Conservation (phyloP, 2,797 vertebrate species). For the Euphonia xanthogaster region DNA sequence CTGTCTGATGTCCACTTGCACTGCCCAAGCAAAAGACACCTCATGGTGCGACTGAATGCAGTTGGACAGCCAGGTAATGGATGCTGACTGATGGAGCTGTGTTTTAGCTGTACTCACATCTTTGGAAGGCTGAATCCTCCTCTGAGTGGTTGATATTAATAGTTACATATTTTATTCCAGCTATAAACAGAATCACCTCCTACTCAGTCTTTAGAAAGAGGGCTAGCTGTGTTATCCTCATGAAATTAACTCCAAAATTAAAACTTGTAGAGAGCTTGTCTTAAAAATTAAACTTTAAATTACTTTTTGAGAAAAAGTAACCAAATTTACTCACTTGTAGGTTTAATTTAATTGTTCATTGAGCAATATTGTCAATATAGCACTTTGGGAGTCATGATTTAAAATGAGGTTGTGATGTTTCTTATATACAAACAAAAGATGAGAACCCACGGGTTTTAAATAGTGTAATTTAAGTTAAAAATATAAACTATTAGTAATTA, state of each 20-base stretch:
- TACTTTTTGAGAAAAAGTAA: not conserved
- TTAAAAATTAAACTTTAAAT: not conserved
- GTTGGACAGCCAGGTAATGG: constrained; percentile 88
- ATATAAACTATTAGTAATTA: not conserved
- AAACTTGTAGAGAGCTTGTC: not conserved
- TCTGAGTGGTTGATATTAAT: not conserved
- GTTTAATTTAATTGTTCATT: not conserved
- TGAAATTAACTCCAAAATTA: not conserved
- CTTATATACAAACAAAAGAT: not conserved
- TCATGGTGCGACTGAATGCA: constrained; percentile 88
- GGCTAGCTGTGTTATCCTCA: not conserved
- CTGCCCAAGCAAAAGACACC: constrained; percentile 77
- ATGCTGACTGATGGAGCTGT: not conserved
- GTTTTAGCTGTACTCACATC: not conserved
- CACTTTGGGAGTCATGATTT: not conserved
- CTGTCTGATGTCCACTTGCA: constrained; percentile 92
- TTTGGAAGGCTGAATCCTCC: not conserved
- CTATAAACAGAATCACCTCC: not conserved
- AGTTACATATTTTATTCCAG: not conserved
- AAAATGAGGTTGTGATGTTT: not conserved
- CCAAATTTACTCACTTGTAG: not conserved
- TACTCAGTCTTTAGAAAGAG: not conserved
- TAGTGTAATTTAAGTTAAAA: not conserved
- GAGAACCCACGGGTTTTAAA: not conserved
- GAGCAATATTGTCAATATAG: not conserved